Base-by-base conservation (phyloP, 2,113 vertebrate genomes). In the Synchiropus splendidus region DNA sequence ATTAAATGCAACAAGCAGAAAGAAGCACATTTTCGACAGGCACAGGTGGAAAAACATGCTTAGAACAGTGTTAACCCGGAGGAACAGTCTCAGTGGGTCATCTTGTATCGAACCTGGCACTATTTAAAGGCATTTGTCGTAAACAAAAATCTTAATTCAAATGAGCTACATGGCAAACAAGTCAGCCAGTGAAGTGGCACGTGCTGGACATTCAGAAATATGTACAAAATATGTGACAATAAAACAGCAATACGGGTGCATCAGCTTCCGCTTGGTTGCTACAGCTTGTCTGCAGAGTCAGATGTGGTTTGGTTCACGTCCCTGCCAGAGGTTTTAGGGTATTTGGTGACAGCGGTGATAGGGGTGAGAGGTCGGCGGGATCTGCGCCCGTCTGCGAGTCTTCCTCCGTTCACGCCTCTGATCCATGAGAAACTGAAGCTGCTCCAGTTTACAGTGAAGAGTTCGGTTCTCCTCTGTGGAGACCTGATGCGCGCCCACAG, bases 371-470 rank as follows among this genome's bases (percentile, higher is more conserved):
- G 74, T 82, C 53, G 87, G 90, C 0, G 89, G 87, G 0, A 74
- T 80, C 0, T 86, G 71, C 0, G 85, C 81, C 10, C 86, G 85
- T 8, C 89, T 67, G 2, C 88, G 83, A 0, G 89, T 87, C 74
- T 87, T 87, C 37, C 89, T 78, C 16, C 88, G 89, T 17, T 90
- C 79, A 15, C 87, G 83, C 38, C 89, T 86, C 77, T 92, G 90
- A 74, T 90, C 88, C 79, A 97, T 84, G 46, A 94, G 66, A 36
- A 90, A 75, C 83, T 92, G 90, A 18, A 97, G 83, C 1, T 82
- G 88, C 63, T 97, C 86, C 17, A 97, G 88, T 64, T 97, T 97
- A 72, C 86, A 89, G 34, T 92, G 92, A 0, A 89, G 84, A 1
- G 87, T 86, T 0, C 86, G 82, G 71, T 94, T 92, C 67, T 97